Evolutionary conservation across 2,113 vertebrate genomes (phyloP).

Genomic region (Cettia cetti): DNA sequence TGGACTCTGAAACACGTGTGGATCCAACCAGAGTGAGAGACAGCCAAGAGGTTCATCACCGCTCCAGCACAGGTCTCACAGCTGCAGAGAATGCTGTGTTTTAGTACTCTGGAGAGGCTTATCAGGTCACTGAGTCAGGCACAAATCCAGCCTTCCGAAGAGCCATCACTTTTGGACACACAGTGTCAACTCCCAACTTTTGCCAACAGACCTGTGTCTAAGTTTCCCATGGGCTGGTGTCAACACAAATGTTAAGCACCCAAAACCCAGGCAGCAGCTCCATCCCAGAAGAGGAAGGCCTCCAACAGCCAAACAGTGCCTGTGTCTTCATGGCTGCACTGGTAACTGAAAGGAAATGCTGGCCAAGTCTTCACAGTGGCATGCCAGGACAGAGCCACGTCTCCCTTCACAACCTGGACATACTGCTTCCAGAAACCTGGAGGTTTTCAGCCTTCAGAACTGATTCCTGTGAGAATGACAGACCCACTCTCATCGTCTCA

Average conservation of each 20-base stretch:
- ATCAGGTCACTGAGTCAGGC: background rate
- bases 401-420: background rate
- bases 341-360: background rate
- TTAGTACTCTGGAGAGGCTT: background rate
- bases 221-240: background rate
- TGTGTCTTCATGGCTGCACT: rapidly evolving
- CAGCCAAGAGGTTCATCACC: background rate
- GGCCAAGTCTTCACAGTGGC: background rate
- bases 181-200: background rate
- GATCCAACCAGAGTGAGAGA: background rate
- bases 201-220: background rate
- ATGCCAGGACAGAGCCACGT: background rate
- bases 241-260: background rate
- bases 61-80: background rate
- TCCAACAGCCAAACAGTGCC: background rate
- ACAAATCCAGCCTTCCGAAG: background rate
- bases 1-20: rapidly evolving
- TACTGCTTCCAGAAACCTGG: background rate
- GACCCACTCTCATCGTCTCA: background rate
- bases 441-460: background rate
- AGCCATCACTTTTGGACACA: background rate
- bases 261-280: background rate
- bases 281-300: background rate
- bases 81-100: background rate
- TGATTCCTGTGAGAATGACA: background rate